phyloP scores from a whole-genome alignment of 2,888 invertebrate species.

The Myopa tessellatipennis region DNA sequence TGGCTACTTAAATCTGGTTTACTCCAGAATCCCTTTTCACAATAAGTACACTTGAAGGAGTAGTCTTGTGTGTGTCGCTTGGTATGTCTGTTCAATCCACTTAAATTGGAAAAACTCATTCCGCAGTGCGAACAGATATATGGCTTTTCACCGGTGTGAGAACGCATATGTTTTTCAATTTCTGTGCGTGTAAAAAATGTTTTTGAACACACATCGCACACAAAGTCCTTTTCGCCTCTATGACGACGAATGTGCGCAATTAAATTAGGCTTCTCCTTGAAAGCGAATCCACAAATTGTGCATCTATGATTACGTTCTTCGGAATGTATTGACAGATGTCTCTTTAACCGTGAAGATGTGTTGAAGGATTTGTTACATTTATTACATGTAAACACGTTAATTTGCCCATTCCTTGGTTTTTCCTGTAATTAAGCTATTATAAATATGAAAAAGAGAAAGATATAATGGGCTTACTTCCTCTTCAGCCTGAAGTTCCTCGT shows the following conservation, averaged over 20 bases:
- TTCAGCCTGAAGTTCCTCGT: not conserved
- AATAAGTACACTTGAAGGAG: conserved; percentile 53
- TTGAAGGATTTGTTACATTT: conserved; percentile 13
- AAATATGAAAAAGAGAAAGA: too few relatives aligned
- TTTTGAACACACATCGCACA: conserved; percentile 59
- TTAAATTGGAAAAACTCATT: conserved; percentile 56
- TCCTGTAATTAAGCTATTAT: too few relatives aligned
- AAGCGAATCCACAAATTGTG: conserved; percentile 45
- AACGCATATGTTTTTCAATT: conserved; percentile 57
- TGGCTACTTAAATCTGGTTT: not conserved
- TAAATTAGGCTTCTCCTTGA: conserved; percentile 44
- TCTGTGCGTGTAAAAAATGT: conserved; percentile 59
- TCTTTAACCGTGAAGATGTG: not conserved
- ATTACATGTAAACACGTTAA: not conserved
- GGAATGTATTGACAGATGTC: not conserved
- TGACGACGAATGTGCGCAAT: conserved; percentile 41
- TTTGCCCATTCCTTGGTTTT: too few relatives aligned
- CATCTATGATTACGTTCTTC: conserved; percentile 33
- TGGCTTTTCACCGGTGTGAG: conserved; percentile 62
- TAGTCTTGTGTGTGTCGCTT: conserved; percentile 58
- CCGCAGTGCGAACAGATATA: conserved; percentile 56
- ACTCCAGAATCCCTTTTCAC: conserved; percentile 48
- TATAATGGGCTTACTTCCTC: too few relatives aligned
- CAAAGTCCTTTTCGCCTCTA: conserved; percentile 53
- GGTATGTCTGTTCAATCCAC: conserved; percentile 57